A percentile compares a stretch with the other conserved stretches of the same genome.
Evolutionary conservation across 2,888 invertebrate genomes (phyloP).

Genomic region (Aporophyla nigra): DNA sequence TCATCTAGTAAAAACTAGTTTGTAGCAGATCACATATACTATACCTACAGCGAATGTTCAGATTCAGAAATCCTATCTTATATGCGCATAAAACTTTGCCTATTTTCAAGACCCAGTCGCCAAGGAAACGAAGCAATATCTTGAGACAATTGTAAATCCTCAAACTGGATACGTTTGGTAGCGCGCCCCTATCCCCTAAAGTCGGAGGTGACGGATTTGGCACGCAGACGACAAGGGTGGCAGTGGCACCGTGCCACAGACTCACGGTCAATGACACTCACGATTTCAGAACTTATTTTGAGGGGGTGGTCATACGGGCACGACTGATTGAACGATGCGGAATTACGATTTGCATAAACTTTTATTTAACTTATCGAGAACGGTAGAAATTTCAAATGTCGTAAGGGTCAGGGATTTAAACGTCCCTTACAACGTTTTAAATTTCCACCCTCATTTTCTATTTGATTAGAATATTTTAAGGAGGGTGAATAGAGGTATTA

Average conservation of each 20-base stretch:
- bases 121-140: conserved; percentile 3
- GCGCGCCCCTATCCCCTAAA: conserved; percentile 42
- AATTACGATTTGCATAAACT: conserved; percentile 6
- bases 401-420: no score
- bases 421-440: no score
- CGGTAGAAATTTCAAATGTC: no score
- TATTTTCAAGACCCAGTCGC: neutral
- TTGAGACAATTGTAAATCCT: conserved; percentile 28
- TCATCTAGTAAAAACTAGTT: neutral
- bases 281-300: conserved; percentile 61
- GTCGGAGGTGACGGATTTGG: conserved; percentile 64
- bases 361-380: neutral
- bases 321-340: conserved; percentile 35
- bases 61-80: neutral
- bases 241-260: conserved; percentile 66
- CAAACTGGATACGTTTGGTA: conserved; percentile 43
- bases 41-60: neutral
- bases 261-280: conserved; percentile 76
- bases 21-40: neutral
- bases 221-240: conserved; percentile 62
- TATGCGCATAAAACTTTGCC: neutral
- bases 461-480: neutral
- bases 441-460: no score
- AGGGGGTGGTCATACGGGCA: conserved; percentile 42
- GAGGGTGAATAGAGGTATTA: neutral